Evolutionary conservation across 2,888 invertebrate species (phyloP), one percentile per base, ranked within the genome.

Genomic region (Cataglyphis albicans): DNA sequence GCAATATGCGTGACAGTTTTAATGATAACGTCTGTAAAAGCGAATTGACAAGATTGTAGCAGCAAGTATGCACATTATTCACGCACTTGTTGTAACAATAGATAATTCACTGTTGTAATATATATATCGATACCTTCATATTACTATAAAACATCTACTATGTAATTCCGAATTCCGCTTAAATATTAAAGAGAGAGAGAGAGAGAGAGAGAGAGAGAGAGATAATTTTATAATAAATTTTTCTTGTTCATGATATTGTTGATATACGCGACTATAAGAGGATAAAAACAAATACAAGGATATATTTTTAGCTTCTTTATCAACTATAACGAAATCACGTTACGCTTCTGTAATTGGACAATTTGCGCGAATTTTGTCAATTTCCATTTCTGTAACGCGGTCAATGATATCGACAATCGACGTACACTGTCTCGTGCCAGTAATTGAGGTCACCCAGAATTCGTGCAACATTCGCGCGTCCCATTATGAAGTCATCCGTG

Each of bases 31-130:
- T 59, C 29, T 21, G 68, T 21, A 41, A 44, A 70, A 59, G 44
- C 59, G 12, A 59, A 70, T 18, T 59, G 67, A 12, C 25, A 35
- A 7, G 21, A 68, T n/a, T 32, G 10, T 32, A 25, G 25, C 52
- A n/a, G n/a, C 32, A 32, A 55, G n/a, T 44, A 78, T 59, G 41
- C 67, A 38, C n/a, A 76, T 67, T 65, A 67, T 67, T 67, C 67
- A 10, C 55, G 29, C 67, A 67, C 75, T 76, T 67, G 75, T 76
- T 67, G 55, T 38, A 52, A 75, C 38, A 75, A 65, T 65, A 7
- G 35, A 65, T 38, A 75, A 55, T 25, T 65, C 52, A 35, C 35
- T 18, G 7, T n/a, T n/a, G 75, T 18, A 5, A 18, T 48, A 75
- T 75, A 21, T 21, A 18, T 48, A 75, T 75, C n/a, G n/a, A 38